Conservation (phyloP, 2,797 vertebrate genomes). For the Zenarchopterus dispar region DNA sequence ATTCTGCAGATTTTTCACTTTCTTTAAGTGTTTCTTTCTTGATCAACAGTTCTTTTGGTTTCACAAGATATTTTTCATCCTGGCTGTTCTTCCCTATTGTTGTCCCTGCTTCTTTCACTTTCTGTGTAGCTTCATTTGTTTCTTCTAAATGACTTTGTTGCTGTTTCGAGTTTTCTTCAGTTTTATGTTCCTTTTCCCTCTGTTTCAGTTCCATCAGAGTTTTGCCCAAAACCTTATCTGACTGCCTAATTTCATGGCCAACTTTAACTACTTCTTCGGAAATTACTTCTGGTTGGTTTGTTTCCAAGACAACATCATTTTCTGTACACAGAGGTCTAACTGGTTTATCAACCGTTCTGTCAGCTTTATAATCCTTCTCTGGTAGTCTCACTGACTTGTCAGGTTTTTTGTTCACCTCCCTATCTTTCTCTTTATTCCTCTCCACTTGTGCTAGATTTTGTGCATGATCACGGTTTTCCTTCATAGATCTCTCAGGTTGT, state of each 20-base stretch:
- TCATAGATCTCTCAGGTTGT: slow-evolving; percentile 15
- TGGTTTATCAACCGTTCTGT: slow-evolving; percentile 11
- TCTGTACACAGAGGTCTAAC: slow-evolving; percentile 17
- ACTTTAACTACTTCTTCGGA: slow-evolving; percentile 16
- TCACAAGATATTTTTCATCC: slow-evolving; percentile 29
- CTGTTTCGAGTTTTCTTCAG: slow-evolving; percentile 30
- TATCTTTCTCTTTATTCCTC: slow-evolving; percentile 22
- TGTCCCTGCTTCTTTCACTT: slow-evolving; percentile 13
- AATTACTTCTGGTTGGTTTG: slow-evolving; percentile 20
- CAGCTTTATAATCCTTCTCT: slow-evolving; percentile 16
- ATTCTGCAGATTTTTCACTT: slow-evolving; percentile 10
- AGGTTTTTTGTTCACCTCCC: slow-evolving; percentile 11
- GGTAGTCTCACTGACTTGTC: slow-evolving; percentile 8
- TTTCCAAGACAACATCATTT: slow-evolving; percentile 13
- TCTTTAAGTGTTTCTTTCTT: slow-evolving; percentile 17
- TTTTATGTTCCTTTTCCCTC: slow-evolving; percentile 13
- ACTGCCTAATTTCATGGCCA: slow-evolving; percentile 19
- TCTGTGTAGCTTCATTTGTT: slow-evolving; percentile 25
- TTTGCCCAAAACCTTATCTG: slow-evolving; percentile 25
- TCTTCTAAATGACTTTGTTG: slow-evolving; percentile 19
- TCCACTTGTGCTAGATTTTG: slow-evolving; percentile 27
- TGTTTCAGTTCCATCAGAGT: slow-evolving; percentile 25
- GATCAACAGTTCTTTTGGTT: slow-evolving; percentile 12
- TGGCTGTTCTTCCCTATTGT: slow-evolving; percentile 10
- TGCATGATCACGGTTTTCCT: slow-evolving; percentile 16